Evolutionary conservation across 2,797 vertebrate genomes (phyloP).

Genomic region (Mormyrops attenuatus): DNA sequence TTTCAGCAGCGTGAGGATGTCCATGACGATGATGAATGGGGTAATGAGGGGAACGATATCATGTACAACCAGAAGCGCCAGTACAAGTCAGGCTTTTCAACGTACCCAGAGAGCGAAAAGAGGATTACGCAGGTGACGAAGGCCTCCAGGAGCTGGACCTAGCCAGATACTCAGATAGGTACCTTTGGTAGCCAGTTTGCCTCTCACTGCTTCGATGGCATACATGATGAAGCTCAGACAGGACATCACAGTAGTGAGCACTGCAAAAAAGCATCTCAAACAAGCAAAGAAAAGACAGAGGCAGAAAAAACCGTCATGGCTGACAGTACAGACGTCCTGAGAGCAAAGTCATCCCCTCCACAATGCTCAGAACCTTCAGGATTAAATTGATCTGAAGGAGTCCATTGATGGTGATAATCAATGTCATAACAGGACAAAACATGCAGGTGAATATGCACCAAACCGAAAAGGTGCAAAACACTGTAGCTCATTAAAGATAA

Average conservation of each 20-base stretch:
- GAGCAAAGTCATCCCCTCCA: constrained; percentile 65
- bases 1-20: constrained; percentile 63
- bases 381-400: constrained; percentile 51
- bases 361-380: constrained; percentile 43
- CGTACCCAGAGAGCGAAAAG: constrained; percentile 54
- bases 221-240: constrained; percentile 61
- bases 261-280: constrained; percentile 44
- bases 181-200: constrained; percentile 53
- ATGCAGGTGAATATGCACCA: constrained; percentile 78
- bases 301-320: constrained; percentile 65
- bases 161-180: constrained; percentile 67
- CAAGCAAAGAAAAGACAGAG: constrained; percentile 59
- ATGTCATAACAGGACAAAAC: constrained; percentile 64
- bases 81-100: constrained; percentile 37
- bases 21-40: constrained; percentile 63
- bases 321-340: constrained; percentile 71
- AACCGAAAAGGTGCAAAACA: constrained; percentile 40
- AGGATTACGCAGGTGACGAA: constrained; percentile 75
- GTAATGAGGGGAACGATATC: constrained; percentile 69
- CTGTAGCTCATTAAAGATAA: constrained; percentile 28
- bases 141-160: constrained; percentile 71
- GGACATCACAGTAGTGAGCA: constrained; percentile 55
- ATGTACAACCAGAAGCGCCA: constrained; percentile 65
- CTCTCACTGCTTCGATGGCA: constrained; percentile 56
- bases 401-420: constrained; percentile 68